These are phyloP conservation scores for Ectemnius continuus DNA, from an alignment of 2,888 invertebrate genomes.

Conservation along the genomic window DNA sequence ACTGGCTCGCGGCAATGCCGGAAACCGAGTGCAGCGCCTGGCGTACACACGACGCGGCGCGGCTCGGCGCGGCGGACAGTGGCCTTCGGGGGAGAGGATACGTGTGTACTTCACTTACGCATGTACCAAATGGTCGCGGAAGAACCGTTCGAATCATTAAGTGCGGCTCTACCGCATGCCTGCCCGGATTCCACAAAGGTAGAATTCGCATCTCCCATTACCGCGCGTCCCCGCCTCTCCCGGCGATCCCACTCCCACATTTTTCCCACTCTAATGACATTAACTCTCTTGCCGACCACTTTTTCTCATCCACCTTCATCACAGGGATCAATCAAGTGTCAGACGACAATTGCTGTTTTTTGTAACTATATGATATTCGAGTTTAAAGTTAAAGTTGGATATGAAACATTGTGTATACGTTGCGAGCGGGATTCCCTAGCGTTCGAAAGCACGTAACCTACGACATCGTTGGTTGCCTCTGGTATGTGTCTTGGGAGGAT, in stretches of 20 bases:
- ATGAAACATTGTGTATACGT: not conserved
- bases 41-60: conserved; percentile 37
- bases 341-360: not conserved
- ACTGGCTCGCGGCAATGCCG: not conserved
- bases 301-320: conserved; percentile 9
- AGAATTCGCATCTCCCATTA: conserved; percentile 58
- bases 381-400: not conserved
- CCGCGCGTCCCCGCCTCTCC: conserved; percentile 20
- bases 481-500: conserved; percentile 1
- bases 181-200: conserved; percentile 59
- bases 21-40: not conserved
- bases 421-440: not conserved
- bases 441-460: conserved; percentile 22
- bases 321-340: not conserved
- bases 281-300: conserved; percentile 35
- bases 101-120: conserved; percentile 29
- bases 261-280: conserved; percentile 59
- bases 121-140: conserved; percentile 38
- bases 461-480: conserved; percentile 24
- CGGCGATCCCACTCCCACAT: conserved; percentile 51
- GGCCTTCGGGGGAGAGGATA: conserved; percentile 4
- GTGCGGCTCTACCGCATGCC: conserved; percentile 62
- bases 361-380: not conserved
- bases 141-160: conserved; percentile 66
- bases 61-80: conserved; percentile 3